Percentiles rank a stretch among this genome's conserved stretches.
Evolutionary conservation across 2,113 vertebrate genomes (phyloP).

Genomic region (Malurus cyaneus): DNA sequence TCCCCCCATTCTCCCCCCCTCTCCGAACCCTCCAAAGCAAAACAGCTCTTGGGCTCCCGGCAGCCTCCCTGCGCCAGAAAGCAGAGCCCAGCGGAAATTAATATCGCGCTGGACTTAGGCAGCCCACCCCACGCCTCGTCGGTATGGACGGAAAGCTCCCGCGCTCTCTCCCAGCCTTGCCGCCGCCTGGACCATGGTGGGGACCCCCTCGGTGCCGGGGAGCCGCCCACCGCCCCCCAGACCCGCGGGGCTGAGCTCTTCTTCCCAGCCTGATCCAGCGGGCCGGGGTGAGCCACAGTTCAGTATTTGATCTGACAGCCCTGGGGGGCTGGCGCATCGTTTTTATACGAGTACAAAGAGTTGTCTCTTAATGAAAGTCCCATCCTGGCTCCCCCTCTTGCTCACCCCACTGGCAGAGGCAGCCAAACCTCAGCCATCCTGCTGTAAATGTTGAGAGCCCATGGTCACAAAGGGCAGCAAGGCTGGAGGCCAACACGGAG

Average conservation of each 20-base stretch:
- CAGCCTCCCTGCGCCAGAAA: background rate
- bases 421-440: background rate
- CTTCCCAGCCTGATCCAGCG: constrained; percentile 3
- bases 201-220: background rate
- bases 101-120: background rate
- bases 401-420: rapidly evolving
- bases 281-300: constrained; percentile 59
- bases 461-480: background rate
- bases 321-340: background rate
- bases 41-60: constrained; percentile 38
- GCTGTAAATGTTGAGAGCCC: rapidly evolving
- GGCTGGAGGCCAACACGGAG: background rate
- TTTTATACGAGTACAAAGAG: constrained; percentile 60
- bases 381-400: background rate
- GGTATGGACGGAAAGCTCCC: background rate
- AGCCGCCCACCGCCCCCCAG: background rate
- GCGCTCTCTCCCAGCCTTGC: rapidly evolving
- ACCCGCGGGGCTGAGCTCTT: background rate
- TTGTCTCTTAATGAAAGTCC: constrained; percentile 58
- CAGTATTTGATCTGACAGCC: constrained; percentile 63
- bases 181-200: background rate
- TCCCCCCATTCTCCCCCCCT: background rate
- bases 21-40: background rate
- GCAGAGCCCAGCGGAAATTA: constrained; percentile 57
- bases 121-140: background rate